Percentiles rank a stretch among this genome's conserved stretches.
Conservation (phyloP, 2,797 vertebrate species). For the Anabas testudineus region DNA sequence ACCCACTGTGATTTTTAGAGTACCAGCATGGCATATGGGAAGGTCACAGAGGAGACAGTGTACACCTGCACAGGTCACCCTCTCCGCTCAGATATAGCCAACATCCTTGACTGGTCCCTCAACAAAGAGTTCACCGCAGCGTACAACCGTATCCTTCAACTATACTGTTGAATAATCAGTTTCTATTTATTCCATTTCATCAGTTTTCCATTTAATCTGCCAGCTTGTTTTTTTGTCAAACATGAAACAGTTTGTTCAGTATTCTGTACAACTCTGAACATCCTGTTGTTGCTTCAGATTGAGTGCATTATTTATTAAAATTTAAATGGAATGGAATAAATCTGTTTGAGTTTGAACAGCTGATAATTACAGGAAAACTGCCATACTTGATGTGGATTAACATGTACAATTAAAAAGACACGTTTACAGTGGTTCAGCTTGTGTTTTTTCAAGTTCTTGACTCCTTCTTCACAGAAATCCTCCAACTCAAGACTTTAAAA, state of each 20-base stretch:
- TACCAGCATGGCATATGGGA: conserved; percentile 94
- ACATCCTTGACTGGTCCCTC: conserved; percentile 97
- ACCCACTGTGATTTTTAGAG: conserved; percentile 83
- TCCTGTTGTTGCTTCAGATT: too few species aligned
- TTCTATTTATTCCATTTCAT: neutral
- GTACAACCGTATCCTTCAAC: conserved; percentile 92
- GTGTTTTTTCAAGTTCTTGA: conserved; percentile 42
- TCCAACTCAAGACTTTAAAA: conserved; percentile 93
- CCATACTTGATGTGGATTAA: too few species aligned
- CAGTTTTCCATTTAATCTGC: neutral
- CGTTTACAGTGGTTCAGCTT: neutral
- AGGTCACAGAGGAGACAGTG: conserved; percentile 93
- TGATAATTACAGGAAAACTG: too few species aligned
- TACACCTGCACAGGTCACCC: conserved; percentile 98
- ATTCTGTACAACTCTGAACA: neutral
- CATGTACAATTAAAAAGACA: neutral
- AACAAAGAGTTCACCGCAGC: conserved; percentile 94
- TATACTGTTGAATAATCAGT: neutral
- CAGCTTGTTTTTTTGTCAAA: neutral
- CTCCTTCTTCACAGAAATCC: conserved; percentile 85
- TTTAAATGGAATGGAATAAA: too few species aligned
- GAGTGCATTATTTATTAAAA: too few species aligned
- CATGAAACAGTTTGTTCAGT: neutral
- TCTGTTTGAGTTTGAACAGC: too few species aligned
- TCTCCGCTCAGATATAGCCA: conserved; percentile 94